Percentiles rank a stretch among this genome's conserved stretches.
These are phyloP conservation scores for Drosophila mimetica DNA, from an alignment of 2,888 invertebrate genomes.

Conservation along the genomic window DNA sequence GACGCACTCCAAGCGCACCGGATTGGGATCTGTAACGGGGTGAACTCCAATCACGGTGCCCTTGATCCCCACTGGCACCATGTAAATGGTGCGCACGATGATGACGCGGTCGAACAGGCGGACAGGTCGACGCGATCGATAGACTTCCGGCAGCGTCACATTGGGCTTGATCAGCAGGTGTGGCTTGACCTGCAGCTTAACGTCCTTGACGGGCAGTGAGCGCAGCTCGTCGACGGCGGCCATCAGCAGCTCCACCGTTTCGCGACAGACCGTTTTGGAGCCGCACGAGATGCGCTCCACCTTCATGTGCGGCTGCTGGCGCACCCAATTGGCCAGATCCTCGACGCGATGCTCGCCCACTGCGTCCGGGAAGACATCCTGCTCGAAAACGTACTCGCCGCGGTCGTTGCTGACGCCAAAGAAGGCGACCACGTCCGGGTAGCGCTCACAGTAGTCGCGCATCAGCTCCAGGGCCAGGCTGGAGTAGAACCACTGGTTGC, in stretches of 20 bases:
- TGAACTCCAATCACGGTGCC: constrained; percentile 93
- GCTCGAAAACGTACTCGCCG: constrained; percentile 88
- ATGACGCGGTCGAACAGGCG: constrained; percentile 93
- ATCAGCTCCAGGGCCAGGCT: constrained; percentile 89
- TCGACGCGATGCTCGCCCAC: constrained; percentile 83
- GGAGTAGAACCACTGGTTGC: constrained; percentile 93
- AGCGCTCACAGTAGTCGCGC: constrained; percentile 88
- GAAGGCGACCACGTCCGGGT: constrained; percentile 89
- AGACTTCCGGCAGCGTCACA: constrained; percentile 85
- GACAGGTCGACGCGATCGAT: constrained; percentile 62
- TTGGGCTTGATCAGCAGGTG: constrained; percentile 87
- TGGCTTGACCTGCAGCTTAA: constrained; percentile 92
- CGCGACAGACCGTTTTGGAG: constrained; percentile 89
- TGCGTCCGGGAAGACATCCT: constrained; percentile 88
- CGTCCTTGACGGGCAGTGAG: constrained; percentile 84
- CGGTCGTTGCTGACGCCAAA: constrained; percentile 84
- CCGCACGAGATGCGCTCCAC: constrained; percentile 89
- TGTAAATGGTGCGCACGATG: constrained; percentile 89
- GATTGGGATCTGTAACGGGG: constrained; percentile 81
- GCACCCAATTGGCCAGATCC: constrained; percentile 89
- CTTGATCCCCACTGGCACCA: constrained; percentile 91
- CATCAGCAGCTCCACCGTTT: constrained; percentile 85
- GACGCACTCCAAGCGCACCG: constrained; percentile 86
- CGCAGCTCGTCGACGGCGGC: constrained; percentile 83
- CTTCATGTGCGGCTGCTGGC: constrained; percentile 87